Conservation (phyloP, 2,888 invertebrate species). For the Trissolcus brochymenae region DNA sequence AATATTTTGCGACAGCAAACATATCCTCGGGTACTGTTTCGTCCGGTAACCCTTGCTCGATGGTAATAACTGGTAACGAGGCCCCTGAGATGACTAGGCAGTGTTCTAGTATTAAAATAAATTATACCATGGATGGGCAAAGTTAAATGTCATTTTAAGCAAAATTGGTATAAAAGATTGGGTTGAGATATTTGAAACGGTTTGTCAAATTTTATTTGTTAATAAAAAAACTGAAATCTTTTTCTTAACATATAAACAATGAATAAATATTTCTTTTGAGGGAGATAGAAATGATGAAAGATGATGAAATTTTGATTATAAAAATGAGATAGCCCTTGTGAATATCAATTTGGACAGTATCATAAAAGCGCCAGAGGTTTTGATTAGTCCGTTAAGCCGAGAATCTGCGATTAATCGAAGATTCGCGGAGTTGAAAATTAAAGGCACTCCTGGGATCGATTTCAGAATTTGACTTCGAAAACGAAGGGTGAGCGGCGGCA, state of each 20-base stretch:
- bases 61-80: conserved; percentile 75
- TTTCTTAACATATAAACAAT: too few relatives aligned
- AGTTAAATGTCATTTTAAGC: conserved; percentile 60
- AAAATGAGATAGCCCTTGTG: background rate
- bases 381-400: conserved; percentile 6
- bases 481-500: conserved; percentile 51
- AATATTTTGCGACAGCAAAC: conserved; percentile 56
- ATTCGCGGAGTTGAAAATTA: conserved; percentile 56
- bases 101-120: conserved; percentile 71
- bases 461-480: conserved; percentile 65
- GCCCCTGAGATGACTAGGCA: conserved; percentile 70
- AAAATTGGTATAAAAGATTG: too few relatives aligned
- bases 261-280: too few relatives aligned
- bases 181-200: too few relatives aligned
- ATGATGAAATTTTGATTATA: background rate
- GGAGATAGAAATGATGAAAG: too few relatives aligned
- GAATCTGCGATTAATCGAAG: conserved; percentile 44
- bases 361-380: background rate
- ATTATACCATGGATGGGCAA: conserved; percentile 72
- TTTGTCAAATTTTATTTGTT: too few relatives aligned
- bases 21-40: conserved; percentile 74
- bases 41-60: conserved; percentile 73
- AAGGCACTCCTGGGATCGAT: conserved; percentile 64
- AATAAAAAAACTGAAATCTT: too few relatives aligned
- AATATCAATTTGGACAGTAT: too few relatives aligned